Conservation (phyloP, 2,113 vertebrate genomes). For the Brachyhypopomus occidentalis region DNA sequence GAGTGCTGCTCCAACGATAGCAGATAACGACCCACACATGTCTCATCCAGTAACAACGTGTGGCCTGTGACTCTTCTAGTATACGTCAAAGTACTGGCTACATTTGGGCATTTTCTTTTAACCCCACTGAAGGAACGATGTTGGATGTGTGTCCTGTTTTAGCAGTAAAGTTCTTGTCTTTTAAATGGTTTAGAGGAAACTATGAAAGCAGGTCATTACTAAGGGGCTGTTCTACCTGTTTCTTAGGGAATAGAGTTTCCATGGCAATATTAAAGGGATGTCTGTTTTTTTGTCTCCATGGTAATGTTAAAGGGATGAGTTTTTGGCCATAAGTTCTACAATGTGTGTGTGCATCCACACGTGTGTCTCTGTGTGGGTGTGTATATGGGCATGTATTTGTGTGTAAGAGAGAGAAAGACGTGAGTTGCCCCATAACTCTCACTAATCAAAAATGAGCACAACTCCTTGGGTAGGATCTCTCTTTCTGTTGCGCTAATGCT, state of each 20-base stretch:
- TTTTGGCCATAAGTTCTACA: background rate
- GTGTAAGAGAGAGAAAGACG: conserved; percentile 4
- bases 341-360: background rate
- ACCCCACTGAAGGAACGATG: background rate
- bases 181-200: background rate
- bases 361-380: background rate
- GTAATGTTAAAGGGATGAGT: conserved; percentile 20
- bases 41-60: conserved; percentile 3
- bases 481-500: background rate
- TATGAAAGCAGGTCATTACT: conserved; percentile 9
- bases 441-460: conserved; percentile 9
- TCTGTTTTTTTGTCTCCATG: conserved; percentile 26
- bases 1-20: background rate
- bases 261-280: conserved; percentile 26
- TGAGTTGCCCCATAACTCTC: too few relatives aligned
- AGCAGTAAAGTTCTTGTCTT: background rate
- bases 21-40: background rate
- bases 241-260: conserved; percentile 12
- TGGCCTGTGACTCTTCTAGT: conserved; percentile 18
- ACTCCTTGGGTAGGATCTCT: background rate
- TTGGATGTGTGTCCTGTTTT: background rate
- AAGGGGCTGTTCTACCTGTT: conserved; percentile 14
- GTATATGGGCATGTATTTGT: background rate
- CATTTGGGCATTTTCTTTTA: background rate
- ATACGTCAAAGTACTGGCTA: conserved; percentile 8